Evolutionary conservation across 1,140 invertebrate genomes (phyloP), one percentile per base, ranked within the genome.

Genomic region (Rhopalosiphum maidis): DNA sequence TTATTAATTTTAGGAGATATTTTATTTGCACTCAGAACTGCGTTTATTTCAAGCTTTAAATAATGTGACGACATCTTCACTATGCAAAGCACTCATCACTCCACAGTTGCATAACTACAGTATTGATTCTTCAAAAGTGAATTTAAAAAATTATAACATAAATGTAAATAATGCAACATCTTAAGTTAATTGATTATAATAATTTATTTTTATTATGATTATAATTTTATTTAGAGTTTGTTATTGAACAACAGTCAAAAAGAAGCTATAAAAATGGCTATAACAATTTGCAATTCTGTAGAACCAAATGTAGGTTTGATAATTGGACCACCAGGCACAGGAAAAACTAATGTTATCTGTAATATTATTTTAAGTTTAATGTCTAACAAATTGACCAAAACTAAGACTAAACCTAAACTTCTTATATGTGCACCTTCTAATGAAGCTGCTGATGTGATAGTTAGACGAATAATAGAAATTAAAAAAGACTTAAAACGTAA

Each of bases 251-350:
- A 85, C 43, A 93, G 82, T 83, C 91, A 93, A 85, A 93, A 93
- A n/a, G 48, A 93, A 86, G 82, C 91, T 0, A 48, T 93, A 23
- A 93, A 85, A 85, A 93, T 93, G 91, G 91, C 91, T 93, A 25
- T 55, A 51, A 54, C 77, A 41, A 51, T 93, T 93, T 93, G 77
- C 43, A 54, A 30, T 41, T 41, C 91, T 35, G 43, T 51, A 43
- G 48, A 93, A 41, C 91, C 91, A 22, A 93, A 93, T 54, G 35
- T 93, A 3, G 91, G 91, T 85, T 51, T 93, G 5, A 93, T 93
- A 86, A 93, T 93, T 93, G 91, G 91, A 93, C 91, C 91, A 35
- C 91, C 91, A 21, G 91, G 91, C 2, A 93, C 91, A 46, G 91
- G 91, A 4, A 93, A 93, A 86, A 85, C 91, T 43, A 93, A 54